phyloP scores from a whole-genome alignment of 2,797 vertebrate species.

The Nothura maculosa region DNA sequence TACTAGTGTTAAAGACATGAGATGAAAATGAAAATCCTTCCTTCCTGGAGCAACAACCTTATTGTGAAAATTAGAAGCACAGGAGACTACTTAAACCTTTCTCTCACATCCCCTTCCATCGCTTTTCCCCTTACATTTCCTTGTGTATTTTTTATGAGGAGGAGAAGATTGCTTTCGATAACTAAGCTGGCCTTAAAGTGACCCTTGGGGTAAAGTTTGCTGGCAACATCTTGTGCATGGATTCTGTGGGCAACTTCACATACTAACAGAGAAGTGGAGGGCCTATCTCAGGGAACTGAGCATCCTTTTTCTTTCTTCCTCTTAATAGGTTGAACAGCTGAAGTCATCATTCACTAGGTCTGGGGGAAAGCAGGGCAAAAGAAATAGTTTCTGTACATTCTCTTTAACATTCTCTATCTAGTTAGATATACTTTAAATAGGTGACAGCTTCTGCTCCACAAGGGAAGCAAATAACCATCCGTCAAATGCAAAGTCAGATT shows the following conservation, averaged over 20 bases:
- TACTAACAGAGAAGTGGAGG: background rate
- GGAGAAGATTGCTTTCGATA: background rate
- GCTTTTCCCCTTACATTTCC: background rate
- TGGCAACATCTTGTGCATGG: background rate
- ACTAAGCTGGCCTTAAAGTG: background rate
- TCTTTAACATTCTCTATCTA: background rate
- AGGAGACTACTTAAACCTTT: rapidly evolving
- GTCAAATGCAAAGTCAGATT: background rate
- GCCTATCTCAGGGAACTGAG: background rate
- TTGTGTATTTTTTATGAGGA: background rate
- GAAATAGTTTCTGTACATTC: background rate
- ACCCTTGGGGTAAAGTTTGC: background rate
- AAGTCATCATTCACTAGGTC: background rate
- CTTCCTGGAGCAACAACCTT: background rate
- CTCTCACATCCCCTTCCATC: background rate
- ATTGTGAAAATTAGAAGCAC: background rate
- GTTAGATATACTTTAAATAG: rapidly evolving
- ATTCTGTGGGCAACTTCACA: background rate
- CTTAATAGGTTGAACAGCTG: background rate
- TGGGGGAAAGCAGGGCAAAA: background rate
- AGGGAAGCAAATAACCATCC: background rate
- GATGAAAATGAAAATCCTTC: background rate
- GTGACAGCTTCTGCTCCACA: background rate
- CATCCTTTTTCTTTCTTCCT: background rate
- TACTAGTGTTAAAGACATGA: background rate